Evolutionary conservation across 2,888 invertebrate genomes (phyloP).

Genomic region (Pterostichus niger): DNA sequence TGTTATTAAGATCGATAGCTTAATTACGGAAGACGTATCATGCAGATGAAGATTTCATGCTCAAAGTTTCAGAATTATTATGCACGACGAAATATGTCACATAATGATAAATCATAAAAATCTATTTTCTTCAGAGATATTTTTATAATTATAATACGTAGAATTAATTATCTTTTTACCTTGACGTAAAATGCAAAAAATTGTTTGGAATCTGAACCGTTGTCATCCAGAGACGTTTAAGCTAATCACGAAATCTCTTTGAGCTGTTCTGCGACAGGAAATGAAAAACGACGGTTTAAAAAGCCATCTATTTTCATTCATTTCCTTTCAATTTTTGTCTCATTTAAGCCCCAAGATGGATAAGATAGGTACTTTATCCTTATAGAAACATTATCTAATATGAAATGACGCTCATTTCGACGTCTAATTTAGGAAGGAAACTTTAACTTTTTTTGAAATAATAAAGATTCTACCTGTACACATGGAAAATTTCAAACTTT

Average conservation of each 20-base stretch:
- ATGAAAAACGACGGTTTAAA: slow-evolving; percentile 52
- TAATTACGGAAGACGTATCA: no score
- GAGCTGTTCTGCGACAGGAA: slow-evolving; percentile 32
- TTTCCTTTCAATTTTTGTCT: slow-evolving; percentile 50
- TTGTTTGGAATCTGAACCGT: not conserved
- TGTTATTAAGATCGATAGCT: no score
- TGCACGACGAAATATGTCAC: no score
- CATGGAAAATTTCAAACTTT: not conserved
- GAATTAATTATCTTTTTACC: not conserved
- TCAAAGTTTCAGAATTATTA: no score
- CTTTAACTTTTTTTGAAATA: not conserved
- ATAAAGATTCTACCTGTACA: not conserved
- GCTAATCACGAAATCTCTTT: slow-evolving; percentile 7
- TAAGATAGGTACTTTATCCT: not conserved
- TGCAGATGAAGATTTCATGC: no score
- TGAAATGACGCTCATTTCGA: no score
- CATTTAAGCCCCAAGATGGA: slow-evolving; percentile 5
- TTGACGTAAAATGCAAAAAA: not conserved
- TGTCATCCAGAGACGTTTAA: not conserved
- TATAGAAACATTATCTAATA: not conserved
- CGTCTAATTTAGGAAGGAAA: not conserved
- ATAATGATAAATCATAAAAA: no score
- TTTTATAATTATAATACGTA: not conserved
- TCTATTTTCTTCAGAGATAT: not conserved
- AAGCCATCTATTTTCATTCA: slow-evolving; percentile 41